Conservation (phyloP, 2,888 invertebrate species). For the Metopia argyrocephala region DNA sequence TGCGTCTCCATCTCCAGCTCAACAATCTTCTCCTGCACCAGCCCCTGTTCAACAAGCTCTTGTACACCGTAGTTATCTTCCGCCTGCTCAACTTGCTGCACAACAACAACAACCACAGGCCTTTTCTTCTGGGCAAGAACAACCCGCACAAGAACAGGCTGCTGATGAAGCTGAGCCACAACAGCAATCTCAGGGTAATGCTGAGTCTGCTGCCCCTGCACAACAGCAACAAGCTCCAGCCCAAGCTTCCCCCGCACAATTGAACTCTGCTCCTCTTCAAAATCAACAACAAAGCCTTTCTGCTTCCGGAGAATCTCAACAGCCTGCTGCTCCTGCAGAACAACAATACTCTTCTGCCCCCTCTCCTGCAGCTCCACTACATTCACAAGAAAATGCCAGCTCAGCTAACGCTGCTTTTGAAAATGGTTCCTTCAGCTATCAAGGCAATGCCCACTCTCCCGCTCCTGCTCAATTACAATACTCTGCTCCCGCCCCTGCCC, state of each 20-base stretch:
- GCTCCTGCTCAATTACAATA: conserved; percentile 19
- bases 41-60: conserved; percentile 40
- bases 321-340: conserved; percentile 29
- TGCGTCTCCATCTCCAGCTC: conserved; percentile 9
- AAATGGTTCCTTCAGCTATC: conserved; percentile 5
- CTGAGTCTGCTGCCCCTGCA: conserved; percentile 34
- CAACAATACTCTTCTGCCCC: conserved; percentile 24
- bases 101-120: conserved; percentile 33
- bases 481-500: conserved; percentile 4
- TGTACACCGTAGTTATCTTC: too few species aligned
- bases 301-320: neutral
- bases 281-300: conserved; percentile 33
- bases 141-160: neutral
- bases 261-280: conserved; percentile 28
- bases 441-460: conserved; percentile 5
- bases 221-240: conserved; percentile 43
- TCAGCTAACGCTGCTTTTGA: neutral
- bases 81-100: neutral
- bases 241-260: conserved; percentile 1
- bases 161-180: neutral
- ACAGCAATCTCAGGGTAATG: neutral
- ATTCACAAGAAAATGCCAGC: conserved; percentile 1
- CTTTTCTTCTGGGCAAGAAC: conserved; percentile 1
- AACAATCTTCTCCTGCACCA: conserved; percentile 39
- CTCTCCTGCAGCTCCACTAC: neutral